These are phyloP conservation scores for Conus ventricosus DNA, from an alignment of 1,140 invertebrate genomes.

Conservation along the genomic window DNA sequence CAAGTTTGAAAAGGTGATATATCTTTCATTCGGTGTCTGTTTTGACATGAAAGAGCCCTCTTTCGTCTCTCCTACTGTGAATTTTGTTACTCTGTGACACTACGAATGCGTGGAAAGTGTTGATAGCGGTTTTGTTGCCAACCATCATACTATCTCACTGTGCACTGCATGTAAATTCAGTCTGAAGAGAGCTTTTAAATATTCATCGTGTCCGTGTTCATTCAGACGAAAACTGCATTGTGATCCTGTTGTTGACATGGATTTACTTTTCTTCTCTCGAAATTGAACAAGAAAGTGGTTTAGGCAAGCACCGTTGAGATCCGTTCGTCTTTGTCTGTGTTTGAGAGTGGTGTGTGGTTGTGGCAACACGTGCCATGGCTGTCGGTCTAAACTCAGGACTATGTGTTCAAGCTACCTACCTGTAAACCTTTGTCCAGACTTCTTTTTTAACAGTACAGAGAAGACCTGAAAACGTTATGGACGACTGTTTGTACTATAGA, in stretches of 20 bases:
- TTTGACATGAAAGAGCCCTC: neutral
- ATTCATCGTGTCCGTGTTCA: conserved; percentile 14
- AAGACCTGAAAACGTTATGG: neutral
- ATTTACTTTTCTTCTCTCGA: neutral
- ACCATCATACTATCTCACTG: conserved; percentile 16
- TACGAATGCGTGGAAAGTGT: conserved; percentile 13
- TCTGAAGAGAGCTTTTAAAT: neutral
- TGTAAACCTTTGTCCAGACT: conserved; percentile 28
- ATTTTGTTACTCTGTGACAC: conserved; percentile 16
- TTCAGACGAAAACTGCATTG: neutral
- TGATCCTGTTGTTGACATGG: conserved; percentile 18
- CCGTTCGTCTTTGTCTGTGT: conserved; percentile 33
- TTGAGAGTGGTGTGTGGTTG: conserved; percentile 29
- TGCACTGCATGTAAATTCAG: conserved; percentile 17
- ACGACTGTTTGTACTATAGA: conserved; percentile 18
- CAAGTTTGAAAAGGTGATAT: conserved; percentile 10
- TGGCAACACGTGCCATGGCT: conserved; percentile 24
- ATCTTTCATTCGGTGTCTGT: neutral
- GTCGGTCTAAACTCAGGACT: conserved; percentile 47
- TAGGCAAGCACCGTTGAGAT: conserved; percentile 27
- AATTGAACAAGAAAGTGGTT: conserved; percentile 8
- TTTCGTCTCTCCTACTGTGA: neutral
- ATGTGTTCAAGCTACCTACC: conserved; percentile 41
- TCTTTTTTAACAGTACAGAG: neutral
- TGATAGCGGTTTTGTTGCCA: conserved; percentile 12